phyloP scores from a whole-genome alignment of 2,113 vertebrate species.

The Chrysochloris asiatica region DNA sequence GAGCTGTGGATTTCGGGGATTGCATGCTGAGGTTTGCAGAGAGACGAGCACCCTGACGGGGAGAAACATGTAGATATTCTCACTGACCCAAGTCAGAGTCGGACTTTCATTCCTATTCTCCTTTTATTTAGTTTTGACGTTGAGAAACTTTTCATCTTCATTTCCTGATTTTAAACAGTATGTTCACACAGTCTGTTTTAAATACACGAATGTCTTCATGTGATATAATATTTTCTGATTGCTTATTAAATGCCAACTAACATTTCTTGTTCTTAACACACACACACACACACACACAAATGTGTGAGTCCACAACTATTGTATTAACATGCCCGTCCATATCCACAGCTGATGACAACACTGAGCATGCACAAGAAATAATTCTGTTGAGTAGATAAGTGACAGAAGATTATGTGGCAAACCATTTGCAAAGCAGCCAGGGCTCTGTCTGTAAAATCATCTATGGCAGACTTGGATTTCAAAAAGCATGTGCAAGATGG shows the following conservation, averaged over 20 bases:
- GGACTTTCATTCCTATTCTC: background rate
- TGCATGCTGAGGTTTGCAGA: background rate
- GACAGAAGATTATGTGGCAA: too few relatives aligned
- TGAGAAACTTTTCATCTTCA: background rate
- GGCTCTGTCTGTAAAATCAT: too few relatives aligned
- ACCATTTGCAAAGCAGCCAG: too few relatives aligned
- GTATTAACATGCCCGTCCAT: too few relatives aligned
- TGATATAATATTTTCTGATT: background rate
- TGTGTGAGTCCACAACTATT: too few relatives aligned
- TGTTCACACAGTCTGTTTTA: background rate
- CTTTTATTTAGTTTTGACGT: background rate
- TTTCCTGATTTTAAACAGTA: slow-evolving; percentile 11
- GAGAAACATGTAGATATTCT: background rate
- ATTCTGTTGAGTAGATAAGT: too few relatives aligned
- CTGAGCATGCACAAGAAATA: too few relatives aligned
- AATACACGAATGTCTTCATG: background rate
- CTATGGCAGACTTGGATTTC: too few relatives aligned
- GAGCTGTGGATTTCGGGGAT: too few relatives aligned
- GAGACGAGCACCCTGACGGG: rapidly evolving
- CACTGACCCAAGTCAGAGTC: background rate
- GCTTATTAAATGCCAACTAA: background rate
- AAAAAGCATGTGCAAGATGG: too few relatives aligned
- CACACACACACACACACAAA: too few relatives aligned
- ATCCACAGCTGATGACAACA: too few relatives aligned
- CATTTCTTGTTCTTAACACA: background rate